Evolutionary conservation across 2,888 invertebrate genomes (phyloP).

Genomic region (Mimumesa dahlbomi): DNA sequence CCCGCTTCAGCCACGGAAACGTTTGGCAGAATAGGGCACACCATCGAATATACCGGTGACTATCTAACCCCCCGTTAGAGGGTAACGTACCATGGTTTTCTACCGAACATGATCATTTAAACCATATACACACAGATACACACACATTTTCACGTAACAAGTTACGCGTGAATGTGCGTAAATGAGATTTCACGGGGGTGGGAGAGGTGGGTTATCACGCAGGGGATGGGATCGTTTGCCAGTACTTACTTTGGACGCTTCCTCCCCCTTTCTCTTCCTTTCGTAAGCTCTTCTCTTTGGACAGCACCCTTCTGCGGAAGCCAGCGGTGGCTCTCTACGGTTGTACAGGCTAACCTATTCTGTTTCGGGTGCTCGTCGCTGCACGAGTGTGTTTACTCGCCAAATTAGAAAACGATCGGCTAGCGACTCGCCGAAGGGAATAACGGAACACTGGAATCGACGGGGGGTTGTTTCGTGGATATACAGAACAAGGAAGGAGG

Average conservation of each 20-base stretch:
- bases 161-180: slow-evolving; percentile 48
- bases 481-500: neutral
- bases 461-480: slow-evolving; percentile 41
- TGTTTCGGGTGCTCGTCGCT: slow-evolving; percentile 51
- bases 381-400: slow-evolving; percentile 76
- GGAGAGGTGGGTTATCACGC: neutral
- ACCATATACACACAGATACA: neutral
- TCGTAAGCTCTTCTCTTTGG: slow-evolving; percentile 5
- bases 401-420: slow-evolving; percentile 80
- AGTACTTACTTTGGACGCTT: slow-evolving; percentile 56
- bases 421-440: slow-evolving; percentile 70
- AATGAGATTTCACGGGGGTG: slow-evolving; percentile 11
- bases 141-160: slow-evolving; percentile 23
- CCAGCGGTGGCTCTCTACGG: slow-evolving; percentile 31
- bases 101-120: too few species aligned
- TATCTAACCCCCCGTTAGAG: neutral
- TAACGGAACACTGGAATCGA: slow-evolving; percentile 33
- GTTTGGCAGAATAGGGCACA: slow-evolving; percentile 61
- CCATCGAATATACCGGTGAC: slow-evolving; percentile 1
- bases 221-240: slow-evolving; percentile 35
- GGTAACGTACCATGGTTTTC: slow-evolving; percentile 28
- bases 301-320: slow-evolving; percentile 19
- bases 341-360: slow-evolving; percentile 57
- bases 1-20: slow-evolving; percentile 7
- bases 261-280: slow-evolving; percentile 13